Evolutionary conservation across 2,888 invertebrate genomes (phyloP), one percentile per base, ranked within the genome.

Genomic region (Trichogramma evanescens): DNA sequence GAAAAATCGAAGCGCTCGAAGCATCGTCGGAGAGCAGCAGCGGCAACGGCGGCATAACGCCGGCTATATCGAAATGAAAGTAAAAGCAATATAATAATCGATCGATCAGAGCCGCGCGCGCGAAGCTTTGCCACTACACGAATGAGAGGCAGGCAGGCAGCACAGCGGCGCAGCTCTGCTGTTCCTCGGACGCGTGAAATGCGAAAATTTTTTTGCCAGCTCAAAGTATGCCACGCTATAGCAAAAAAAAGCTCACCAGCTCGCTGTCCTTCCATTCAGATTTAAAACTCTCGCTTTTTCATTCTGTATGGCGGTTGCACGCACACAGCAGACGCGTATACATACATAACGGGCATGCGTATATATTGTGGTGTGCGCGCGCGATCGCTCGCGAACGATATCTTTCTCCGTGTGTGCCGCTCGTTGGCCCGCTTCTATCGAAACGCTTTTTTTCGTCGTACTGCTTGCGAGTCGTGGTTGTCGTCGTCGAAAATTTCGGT

Each of bases 51-150:
- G 26, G 26, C 26, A 26, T 26, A 26, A 26, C 26, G 26, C 26
- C 26, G 26, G 26, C 26, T 26, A 26, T 26, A 26, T 26, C 26
- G 3, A 26, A 26, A 26, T 26, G 60, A 64, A 64, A 64, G 63
- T 64, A 64, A 64, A 64, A 64, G 63, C 63, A 61, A 64, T 26
- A 26, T 64, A 61, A 64, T 58, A 64, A 64, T 64, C 63, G 63
- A 64, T 64, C 57, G 55, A 26, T 26, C 48, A 10, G 10, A 13
- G 48, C 48, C 10, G 8, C 6, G 10, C 10, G 13, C 26, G 13
- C 10, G 8, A 13, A 48, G 26, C 26, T 26, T 26, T 26, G 26
- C 26, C 26, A 3, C 26, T 26, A 26, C 26, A 26, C 26, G 26
- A 26, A 26, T 26, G 26, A 26, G 26, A 26, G 26, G 26, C 26